These are phyloP conservation scores for Trachops cirrhosus DNA, from an alignment of 2,797 vertebrate species.

Conservation along the genomic window DNA sequence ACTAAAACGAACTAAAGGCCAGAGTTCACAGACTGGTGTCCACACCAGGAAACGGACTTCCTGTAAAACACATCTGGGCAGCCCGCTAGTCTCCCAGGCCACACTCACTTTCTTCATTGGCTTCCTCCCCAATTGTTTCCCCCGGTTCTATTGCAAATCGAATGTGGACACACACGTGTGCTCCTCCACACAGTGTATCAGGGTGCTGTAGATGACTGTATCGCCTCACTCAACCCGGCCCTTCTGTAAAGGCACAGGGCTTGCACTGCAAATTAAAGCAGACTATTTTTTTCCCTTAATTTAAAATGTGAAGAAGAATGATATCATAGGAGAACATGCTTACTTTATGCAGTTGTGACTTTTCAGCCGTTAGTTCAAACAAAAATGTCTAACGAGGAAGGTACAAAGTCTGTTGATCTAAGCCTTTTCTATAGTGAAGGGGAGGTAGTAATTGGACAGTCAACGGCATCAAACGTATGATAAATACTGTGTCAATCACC, in stretches of 20 bases:
- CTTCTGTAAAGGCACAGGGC: background rate
- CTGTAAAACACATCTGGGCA: background rate
- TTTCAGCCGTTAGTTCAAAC: background rate
- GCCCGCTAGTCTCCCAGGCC: background rate
- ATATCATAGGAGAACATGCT: background rate
- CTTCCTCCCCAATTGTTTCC: background rate
- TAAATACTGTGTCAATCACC: constrained; percentile 17
- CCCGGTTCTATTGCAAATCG: background rate
- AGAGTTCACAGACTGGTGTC: background rate
- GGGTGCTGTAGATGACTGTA: background rate
- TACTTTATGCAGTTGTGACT: background rate
- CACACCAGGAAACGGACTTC: background rate
- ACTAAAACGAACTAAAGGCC: background rate
- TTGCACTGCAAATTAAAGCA: background rate
- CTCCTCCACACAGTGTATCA: background rate
- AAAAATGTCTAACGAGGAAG: background rate
- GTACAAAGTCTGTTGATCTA: background rate
- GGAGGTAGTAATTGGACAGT: background rate
- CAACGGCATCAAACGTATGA: background rate
- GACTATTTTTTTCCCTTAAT: background rate
- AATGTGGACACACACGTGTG: background rate
- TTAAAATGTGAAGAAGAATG: background rate
- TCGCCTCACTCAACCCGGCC: background rate
- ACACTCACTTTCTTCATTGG: background rate
- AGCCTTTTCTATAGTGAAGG: background rate